Percentiles rank a stretch among this genome's conserved stretches.
phyloP scores from a whole-genome alignment of 2,797 vertebrate genomes.

The Tenualosa ilisha region DNA sequence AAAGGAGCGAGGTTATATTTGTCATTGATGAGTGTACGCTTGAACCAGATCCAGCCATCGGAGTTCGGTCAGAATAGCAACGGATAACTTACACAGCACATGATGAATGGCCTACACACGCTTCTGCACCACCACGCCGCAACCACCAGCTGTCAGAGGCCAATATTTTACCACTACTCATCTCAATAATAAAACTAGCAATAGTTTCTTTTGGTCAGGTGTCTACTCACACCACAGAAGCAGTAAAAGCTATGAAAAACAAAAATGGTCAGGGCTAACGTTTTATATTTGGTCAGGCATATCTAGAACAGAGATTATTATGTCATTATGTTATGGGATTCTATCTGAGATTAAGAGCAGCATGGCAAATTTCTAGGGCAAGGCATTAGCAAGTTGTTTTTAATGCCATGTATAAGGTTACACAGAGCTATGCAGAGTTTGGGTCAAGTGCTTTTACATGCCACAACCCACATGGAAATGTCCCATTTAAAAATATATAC shows the following conservation, averaged over 20 bases:
- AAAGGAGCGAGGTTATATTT: constrained; percentile 73
- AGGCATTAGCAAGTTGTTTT: constrained; percentile 8
- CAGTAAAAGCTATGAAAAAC: neutral
- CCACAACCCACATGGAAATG: neutral
- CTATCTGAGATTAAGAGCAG: constrained; percentile 24
- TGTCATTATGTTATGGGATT: neutral
- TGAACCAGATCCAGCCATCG: constrained; percentile 57
- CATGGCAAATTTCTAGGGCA: neutral
- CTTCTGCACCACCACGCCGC: neutral
- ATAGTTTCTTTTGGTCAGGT: neutral
- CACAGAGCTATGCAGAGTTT: neutral
- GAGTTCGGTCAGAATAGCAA: constrained; percentile 67
- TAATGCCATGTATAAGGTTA: neutral
- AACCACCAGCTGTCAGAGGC: neutral
- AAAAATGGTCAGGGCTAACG: neutral
- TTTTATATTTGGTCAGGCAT: constrained; percentile 1
- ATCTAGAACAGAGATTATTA: neutral
- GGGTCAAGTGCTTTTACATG: too few relatives aligned
- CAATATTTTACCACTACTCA: constrained; percentile 14
- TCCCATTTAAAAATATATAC: too few relatives aligned
- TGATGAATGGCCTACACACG: constrained; percentile 48
- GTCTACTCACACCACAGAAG: neutral
- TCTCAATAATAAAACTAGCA: constrained; percentile 2
- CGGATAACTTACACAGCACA: constrained; percentile 67
- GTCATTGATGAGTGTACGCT: constrained; percentile 57